Evolutionary conservation across 1,140 invertebrate genomes (phyloP), one percentile per base, ranked within the genome.

Genomic region (Atta cephalotes): DNA sequence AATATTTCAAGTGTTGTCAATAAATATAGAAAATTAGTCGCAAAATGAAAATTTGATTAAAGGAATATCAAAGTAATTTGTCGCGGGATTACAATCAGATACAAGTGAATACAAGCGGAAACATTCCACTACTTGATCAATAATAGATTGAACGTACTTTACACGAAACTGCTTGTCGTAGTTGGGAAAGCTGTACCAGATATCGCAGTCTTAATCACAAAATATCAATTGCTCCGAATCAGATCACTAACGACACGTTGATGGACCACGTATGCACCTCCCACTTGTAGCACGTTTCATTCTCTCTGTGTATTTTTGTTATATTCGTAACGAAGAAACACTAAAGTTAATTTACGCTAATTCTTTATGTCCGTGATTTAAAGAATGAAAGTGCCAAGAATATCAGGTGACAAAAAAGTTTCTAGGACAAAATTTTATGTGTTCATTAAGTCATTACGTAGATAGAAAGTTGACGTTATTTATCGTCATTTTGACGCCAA

Each of bases 121-220:
- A 78, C 91, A 92, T 72, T 92, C 86, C 92, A 10, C 90, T 93
- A 86, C 89, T 96, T 72, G 93, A 53, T 94, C 95, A 3, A 95
- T 96, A 56, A 93, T 98, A 74, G 9, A 66, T 66, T 39, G 31
- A 98, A 97, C 89, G 97, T 97, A 1, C 94, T 98, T 3, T 98
- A 98, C 94, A 97, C 97, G 5, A 98, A 98, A 92, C 94, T 98
- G 6, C 92, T 98, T 63, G 97, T 98, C 35, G 97, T 98, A 10
- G 95, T 98, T 89, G 98, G 97, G 0, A 96, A 97, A 72, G 96
- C 97, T 21, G 96, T 97, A 89, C 97, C 97, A 7, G 96, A 97
- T 62, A 97, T 96, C 9, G 2, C 92, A 97, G 97, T 84, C 96
- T 97, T 82, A 96, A 97, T 62, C 95, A 96, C 77, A 96, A 96